Evolutionary conservation across 2,113 vertebrate genomes (phyloP).

Genomic region (Lasiurus cinereus): DNA sequence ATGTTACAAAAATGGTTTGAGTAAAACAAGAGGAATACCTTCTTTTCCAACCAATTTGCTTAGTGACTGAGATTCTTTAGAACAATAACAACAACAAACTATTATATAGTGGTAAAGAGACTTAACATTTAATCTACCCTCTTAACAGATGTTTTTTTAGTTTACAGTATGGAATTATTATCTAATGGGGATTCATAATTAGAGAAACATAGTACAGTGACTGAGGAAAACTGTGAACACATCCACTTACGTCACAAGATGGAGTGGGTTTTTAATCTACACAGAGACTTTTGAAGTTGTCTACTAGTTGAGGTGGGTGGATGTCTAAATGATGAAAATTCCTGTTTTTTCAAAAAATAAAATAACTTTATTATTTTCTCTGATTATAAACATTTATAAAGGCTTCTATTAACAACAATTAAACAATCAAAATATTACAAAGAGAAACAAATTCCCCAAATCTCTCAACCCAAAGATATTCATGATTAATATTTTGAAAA

Average conservation of each 20-base stretch:
- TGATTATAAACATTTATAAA: not conserved
- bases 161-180: not conserved
- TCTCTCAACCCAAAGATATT: not conserved
- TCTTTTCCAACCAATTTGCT: slow-evolving; percentile 35
- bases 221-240: not conserved
- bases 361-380: not conserved
- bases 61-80: not conserved
- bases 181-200: not conserved
- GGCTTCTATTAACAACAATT: slow-evolving; percentile 23
- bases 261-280: not conserved
- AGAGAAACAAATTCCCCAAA: not conserved
- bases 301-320: not conserved
- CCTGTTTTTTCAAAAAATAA: not conserved
- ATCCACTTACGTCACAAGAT: not conserved
- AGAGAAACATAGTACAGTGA: not conserved
- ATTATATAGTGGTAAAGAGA: not conserved
- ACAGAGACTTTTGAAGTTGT: not conserved
- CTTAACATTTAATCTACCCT: not conserved
- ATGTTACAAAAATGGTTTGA: slow-evolving; percentile 2
- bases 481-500: not conserved
- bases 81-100: not conserved
- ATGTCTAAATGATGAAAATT: not conserved
- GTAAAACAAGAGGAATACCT: not conserved
- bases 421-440: not conserved
- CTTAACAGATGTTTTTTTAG: not conserved